A percentile compares a stretch with the other conserved stretches of the same genome.
phyloP scores from a whole-genome alignment of 2,113 vertebrate genomes.

The Pteropus alecto region DNA sequence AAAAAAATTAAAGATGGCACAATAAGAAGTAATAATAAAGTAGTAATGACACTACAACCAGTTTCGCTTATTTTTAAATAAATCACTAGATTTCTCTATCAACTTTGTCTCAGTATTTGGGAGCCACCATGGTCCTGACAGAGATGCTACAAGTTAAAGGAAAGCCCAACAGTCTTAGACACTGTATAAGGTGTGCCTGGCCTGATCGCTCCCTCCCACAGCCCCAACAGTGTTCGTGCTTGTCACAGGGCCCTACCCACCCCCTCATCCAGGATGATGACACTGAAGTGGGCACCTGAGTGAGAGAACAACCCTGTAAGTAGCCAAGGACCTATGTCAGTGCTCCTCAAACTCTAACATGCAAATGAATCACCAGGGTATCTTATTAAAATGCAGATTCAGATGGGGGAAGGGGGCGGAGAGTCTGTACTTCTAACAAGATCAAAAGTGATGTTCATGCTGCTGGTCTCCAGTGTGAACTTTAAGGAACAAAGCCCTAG shows the following conservation, averaged over 20 bases:
- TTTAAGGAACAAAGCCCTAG: neutral
- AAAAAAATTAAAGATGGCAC: neutral
- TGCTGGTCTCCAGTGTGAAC: neutral
- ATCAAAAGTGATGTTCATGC: neutral
- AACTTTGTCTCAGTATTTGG: neutral
- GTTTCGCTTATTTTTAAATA: constrained; percentile 10
- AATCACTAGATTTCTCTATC: neutral
- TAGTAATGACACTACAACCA: neutral
- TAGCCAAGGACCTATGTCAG: neutral
- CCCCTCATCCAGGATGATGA: neutral
- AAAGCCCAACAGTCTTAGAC: neutral
- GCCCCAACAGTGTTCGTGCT: no score
- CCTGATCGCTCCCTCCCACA: neutral
- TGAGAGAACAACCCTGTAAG: neutral
- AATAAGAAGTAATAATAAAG: neutral
- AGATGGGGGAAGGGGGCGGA: neutral
- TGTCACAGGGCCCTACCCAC: neutral
- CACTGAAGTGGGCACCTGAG: neutral
- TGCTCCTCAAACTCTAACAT: neutral
- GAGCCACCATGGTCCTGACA: neutral
- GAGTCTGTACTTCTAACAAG: neutral
- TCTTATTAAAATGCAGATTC: neutral
- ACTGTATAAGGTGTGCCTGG: neutral
- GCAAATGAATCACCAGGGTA: neutral
- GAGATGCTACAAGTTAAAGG: neutral